Evolutionary conservation across 2,113 vertebrate species (phyloP), one percentile per base, ranked within the genome.

Genomic region (Caranx ignobilis): DNA sequence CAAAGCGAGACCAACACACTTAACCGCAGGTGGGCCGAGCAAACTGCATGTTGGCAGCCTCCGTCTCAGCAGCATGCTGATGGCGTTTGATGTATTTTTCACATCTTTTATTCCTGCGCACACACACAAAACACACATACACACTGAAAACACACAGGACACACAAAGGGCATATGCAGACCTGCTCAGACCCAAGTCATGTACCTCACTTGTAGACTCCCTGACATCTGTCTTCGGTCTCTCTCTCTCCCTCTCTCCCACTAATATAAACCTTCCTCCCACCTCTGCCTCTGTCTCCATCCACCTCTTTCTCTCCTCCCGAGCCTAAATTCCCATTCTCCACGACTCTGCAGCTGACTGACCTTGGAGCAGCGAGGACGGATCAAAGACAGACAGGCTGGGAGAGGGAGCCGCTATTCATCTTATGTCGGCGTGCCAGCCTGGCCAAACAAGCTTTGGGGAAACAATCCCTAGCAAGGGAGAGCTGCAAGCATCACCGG

Each of bases 331-430:
- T 79, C 69, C 77, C 84, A 87, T 87, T 85, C 86, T 77, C 75
- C 60, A 32, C 73, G 77, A 62, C 85, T 87, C 81, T 62, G 71
- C 56, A 71, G 76, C 89, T 93, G 89, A 88, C 91, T 93, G 94
- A 95, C 94, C 94, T 94, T 94, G 93, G 85, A 89, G 68, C 88
- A 57, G 72, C 47, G 73, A 92, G 91, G 89, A 92, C 83, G 63
- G 89, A 92, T 89, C 88, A 86, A 83, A 93, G 78, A 88, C 90
- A 84, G 90, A 87, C 94, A 89, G 88, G 57, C 75, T 6, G 52
- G 78, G 86, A 67, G 71, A 90, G 87, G 76, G 86, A 86, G 86
- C 64, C 11, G 71, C 87, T 83, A 94, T 95, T 93, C 88, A 91
- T 95, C 93, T 94, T 93, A 61, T 31, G 84, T 68, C 68, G 59